Evolutionary conservation across 1,140 invertebrate species (phyloP).

Genomic region (Pemphigus obesinymphae): DNA sequence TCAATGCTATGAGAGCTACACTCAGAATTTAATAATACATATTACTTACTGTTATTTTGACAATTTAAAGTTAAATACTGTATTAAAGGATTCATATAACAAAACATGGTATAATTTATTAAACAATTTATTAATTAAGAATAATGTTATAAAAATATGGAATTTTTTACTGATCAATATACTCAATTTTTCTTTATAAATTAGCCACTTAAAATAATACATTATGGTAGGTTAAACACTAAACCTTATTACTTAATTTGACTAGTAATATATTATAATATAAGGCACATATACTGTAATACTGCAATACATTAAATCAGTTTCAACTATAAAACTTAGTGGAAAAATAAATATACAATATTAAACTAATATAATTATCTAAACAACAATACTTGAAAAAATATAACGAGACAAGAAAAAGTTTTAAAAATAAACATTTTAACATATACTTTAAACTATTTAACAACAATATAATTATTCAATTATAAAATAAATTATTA

Average conservation of each 20-base stretch:
- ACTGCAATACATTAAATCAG: background rate
- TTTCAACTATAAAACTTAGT: too few relatives aligned
- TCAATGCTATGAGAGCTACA: too few relatives aligned
- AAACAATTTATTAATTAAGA: too few relatives aligned
- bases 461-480: constrained; percentile 17
- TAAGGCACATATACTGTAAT: constrained; percentile 21
- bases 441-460: background rate
- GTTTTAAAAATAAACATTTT: background rate
- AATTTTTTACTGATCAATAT: background rate
- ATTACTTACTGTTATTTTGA: too few relatives aligned
- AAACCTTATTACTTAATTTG: constrained; percentile 17
- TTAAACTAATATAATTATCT: constrained; percentile 16
- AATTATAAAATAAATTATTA: constrained; percentile 3
- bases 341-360: background rate
- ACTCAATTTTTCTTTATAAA: background rate
- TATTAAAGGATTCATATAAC: too few relatives aligned
- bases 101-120: too few relatives aligned
- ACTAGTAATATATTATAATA: constrained; percentile 25
- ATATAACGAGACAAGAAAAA: constrained; percentile 10
- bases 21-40: too few relatives aligned
- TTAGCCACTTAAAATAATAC: background rate
- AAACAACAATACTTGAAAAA: background rate
- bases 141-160: background rate
- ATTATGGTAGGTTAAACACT: background rate
- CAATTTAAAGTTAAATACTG: too few relatives aligned